Evolutionary conservation across 2,888 invertebrate species (phyloP).

Genomic region (Mythimna lalbum): DNA sequence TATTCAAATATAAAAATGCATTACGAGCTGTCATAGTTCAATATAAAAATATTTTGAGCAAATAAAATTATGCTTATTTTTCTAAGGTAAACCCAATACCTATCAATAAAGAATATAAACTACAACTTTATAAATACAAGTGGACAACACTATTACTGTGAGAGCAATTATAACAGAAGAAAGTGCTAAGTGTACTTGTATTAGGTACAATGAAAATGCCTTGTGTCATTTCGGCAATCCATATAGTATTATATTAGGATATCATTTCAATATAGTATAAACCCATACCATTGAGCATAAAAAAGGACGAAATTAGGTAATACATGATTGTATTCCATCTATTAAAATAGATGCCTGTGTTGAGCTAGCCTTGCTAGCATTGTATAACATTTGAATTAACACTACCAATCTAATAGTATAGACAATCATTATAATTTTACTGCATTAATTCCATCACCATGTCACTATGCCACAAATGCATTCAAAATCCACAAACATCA

Average conservation of each 20-base stretch:
- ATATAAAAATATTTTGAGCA: conserved; percentile 68
- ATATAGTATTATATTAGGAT: conserved; percentile 39
- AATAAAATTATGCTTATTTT: conserved; percentile 70
- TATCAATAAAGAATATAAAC: conserved; percentile 56
- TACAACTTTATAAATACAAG: conserved; percentile 44
- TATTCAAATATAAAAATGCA: conserved; percentile 52
- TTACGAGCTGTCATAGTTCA: conserved; percentile 57
- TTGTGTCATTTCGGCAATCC: conserved; percentile 58
- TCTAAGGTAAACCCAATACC: conserved; percentile 66
- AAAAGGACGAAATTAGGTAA: conserved; percentile 65
- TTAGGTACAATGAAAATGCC: conserved; percentile 39
- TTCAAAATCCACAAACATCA: conserved; percentile 42
- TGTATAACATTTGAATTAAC: conserved; percentile 33
- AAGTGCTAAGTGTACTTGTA: conserved; percentile 49
- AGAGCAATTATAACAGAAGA: conserved; percentile 51
- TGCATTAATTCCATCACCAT: conserved; percentile 38
- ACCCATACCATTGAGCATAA: conserved; percentile 62
- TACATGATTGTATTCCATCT: conserved; percentile 42
- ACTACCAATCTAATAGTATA: conserved; percentile 48
- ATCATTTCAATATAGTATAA: conserved; percentile 53
- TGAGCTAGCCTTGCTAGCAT: conserved; percentile 50
- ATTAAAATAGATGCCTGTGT: conserved; percentile 34
- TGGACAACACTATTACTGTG: conserved; percentile 54
- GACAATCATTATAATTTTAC: conserved; percentile 35
- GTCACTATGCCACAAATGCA: conserved; percentile 40